These are phyloP conservation scores for Oryzias celebensis DNA, from an alignment of 2,113 vertebrate genomes.

Conservation along the genomic window DNA sequence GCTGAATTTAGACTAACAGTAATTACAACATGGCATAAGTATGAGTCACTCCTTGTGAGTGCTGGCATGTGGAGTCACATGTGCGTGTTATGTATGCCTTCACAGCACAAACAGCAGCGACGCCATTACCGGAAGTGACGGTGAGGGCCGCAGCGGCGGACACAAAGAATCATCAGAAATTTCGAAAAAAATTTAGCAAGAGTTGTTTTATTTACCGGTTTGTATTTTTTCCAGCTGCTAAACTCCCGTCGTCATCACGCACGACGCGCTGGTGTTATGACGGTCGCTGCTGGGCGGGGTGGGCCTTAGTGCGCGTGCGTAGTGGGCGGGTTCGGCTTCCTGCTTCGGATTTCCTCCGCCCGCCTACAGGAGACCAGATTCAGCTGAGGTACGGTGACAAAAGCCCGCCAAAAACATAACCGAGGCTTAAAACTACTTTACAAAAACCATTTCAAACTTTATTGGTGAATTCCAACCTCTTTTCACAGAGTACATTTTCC, in stretches of 20 bases:
- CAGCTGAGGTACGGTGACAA: neutral
- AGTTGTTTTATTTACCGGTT: conserved; percentile 27
- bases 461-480: too few relatives aligned
- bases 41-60: neutral
- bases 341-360: neutral
- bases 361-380: neutral
- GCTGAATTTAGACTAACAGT: too few relatives aligned
- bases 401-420: too few relatives aligned
- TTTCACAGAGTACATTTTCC: too few relatives aligned
- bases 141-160: neutral
- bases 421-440: too few relatives aligned
- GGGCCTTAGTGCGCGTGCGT: conserved; percentile 12
- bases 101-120: neutral
- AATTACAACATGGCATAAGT: too few relatives aligned
- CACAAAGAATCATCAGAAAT: neutral
- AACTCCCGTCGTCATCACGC: neutral
- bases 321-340: neutral
- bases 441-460: too few relatives aligned
- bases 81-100: conserved; percentile 11
- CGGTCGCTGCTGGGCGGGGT: conserved; percentile 17
- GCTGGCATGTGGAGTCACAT: conserved; percentile 15
- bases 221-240: neutral
- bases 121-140: neutral
- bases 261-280: conserved; percentile 38
- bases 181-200: neutral